These are phyloP conservation scores for Drosophila suzukii DNA, from an alignment of 1,140 invertebrate species.

Conservation along the genomic window DNA sequence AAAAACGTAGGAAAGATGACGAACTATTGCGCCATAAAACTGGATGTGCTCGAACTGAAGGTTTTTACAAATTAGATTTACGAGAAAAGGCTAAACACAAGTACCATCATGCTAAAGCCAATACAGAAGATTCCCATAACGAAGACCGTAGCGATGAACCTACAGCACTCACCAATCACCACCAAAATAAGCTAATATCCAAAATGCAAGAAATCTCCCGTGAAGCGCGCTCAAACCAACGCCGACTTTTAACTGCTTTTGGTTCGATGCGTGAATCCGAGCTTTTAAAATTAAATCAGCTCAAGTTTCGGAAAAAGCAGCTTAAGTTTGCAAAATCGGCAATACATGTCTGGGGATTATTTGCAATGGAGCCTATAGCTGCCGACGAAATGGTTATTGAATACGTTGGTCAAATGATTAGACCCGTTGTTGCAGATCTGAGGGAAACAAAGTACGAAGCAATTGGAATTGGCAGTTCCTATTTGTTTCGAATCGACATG, in stretches of 20 bases:
- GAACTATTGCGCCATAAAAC: no score
- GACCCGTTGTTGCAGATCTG: slow-evolving; percentile 97
- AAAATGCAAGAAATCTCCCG: slow-evolving; percentile 94
- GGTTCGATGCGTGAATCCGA: slow-evolving; percentile 95
- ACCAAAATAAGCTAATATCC: slow-evolving; percentile 84
- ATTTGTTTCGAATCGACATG: slow-evolving; percentile 98
- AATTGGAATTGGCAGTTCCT: slow-evolving; percentile 98
- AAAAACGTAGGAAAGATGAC: no score
- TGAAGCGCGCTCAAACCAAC: slow-evolving; percentile 97
- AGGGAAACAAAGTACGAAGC: slow-evolving; percentile 98
- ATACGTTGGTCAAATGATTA: slow-evolving; percentile 98
- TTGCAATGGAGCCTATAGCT: slow-evolving; percentile 99
- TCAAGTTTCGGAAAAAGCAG: slow-evolving; percentile 99
- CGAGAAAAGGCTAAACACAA: no score
- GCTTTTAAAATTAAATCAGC: slow-evolving; percentile 98
- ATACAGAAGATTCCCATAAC: no score
- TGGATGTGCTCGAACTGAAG: no score
- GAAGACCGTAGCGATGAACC: no score
- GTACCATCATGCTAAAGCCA: no score
- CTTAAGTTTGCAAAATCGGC: slow-evolving; percentile 98
- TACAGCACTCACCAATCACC: no score
- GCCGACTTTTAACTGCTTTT: slow-evolving; percentile 94
- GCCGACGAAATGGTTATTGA: slow-evolving; percentile 99
- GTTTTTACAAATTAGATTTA: no score
- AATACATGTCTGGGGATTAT: slow-evolving; percentile 99